Conservation (phyloP, 2,888 invertebrate species). For the Sesia bembeciformis region DNA sequence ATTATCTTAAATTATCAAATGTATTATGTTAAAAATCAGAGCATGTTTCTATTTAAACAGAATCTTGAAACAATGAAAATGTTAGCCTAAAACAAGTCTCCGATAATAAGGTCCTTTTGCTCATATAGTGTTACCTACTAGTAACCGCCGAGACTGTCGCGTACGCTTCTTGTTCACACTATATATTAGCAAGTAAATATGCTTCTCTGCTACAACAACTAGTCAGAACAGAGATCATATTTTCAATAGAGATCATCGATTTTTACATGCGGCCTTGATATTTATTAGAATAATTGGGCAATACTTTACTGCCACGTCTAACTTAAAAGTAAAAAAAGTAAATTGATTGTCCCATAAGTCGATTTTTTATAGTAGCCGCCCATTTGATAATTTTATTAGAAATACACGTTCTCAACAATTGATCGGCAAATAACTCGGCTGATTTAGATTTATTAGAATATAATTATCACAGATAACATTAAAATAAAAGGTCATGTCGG, state of each 20-base stretch:
- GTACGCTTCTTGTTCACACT: constrained; percentile 47
- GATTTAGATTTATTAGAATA: constrained; percentile 47
- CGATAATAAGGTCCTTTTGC: too few species aligned
- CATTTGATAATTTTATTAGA: background rate
- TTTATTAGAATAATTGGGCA: constrained; percentile 34
- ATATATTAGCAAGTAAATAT: constrained; percentile 52
- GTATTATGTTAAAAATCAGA: too few species aligned
- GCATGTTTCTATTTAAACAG: too few species aligned
- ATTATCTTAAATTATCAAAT: too few species aligned
- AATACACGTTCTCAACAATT: background rate
- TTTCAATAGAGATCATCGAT: constrained; percentile 61
- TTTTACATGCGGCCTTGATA: constrained; percentile 44
- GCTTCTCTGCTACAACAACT: constrained; percentile 25
- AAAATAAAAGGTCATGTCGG: constrained; percentile 40
- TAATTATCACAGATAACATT: constrained; percentile 69
- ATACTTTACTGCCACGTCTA: constrained; percentile 40
- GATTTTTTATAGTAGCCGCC: constrained; percentile 6
- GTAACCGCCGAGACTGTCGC: constrained; percentile 53
- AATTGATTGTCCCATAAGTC: constrained; percentile 22
- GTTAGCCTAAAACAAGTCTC: too few species aligned
- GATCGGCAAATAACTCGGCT: constrained; percentile 15
- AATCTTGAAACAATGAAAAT: too few species aligned
- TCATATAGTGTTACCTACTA: constrained; percentile 16
- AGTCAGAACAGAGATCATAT: constrained; percentile 30
- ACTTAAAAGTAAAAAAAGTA: constrained; percentile 32